These are phyloP conservation scores for Spisula solida DNA, from an alignment of 2,888 invertebrate species.

Conservation along the genomic window DNA sequence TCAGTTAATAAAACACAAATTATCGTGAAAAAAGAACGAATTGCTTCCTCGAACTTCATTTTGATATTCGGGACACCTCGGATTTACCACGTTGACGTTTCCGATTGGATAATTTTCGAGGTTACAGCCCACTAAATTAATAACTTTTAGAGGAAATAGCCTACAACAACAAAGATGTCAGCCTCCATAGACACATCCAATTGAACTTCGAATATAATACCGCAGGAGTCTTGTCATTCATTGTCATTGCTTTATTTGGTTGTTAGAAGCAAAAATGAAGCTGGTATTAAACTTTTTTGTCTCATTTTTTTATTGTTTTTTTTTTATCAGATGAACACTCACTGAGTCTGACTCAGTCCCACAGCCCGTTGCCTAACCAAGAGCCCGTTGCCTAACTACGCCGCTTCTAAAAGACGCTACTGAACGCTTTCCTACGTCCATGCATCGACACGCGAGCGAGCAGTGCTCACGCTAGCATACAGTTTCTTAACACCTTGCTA, in stretches of 20 bases:
- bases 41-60: slow-evolving; percentile 31
- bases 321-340: too few relatives aligned
- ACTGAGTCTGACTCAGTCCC: too few relatives aligned
- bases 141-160: neutral
- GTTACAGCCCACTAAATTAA: neutral
- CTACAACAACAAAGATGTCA: slow-evolving; percentile 48
- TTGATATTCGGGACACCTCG: slow-evolving; percentile 38
- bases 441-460: too few relatives aligned
- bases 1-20: slow-evolving; percentile 27
- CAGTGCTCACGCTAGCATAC: too few relatives aligned
- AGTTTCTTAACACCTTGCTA: too few relatives aligned
- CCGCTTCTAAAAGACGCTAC: too few relatives aligned
- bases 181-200: neutral
- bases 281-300: slow-evolving; percentile 17
- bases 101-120: slow-evolving; percentile 26
- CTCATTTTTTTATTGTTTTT: too few relatives aligned
- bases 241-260: neutral
- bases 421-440: too few relatives aligned
- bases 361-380: too few relatives aligned
- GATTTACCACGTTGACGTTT: slow-evolving; percentile 43
- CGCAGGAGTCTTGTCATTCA: neutral
- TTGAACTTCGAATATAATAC: neutral
- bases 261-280: slow-evolving; percentile 25
- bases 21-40: slow-evolving; percentile 29
- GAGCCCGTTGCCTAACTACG: too few relatives aligned